These are phyloP conservation scores for Otus sunia DNA, from an alignment of 2,113 vertebrate species.

Conservation along the genomic window DNA sequence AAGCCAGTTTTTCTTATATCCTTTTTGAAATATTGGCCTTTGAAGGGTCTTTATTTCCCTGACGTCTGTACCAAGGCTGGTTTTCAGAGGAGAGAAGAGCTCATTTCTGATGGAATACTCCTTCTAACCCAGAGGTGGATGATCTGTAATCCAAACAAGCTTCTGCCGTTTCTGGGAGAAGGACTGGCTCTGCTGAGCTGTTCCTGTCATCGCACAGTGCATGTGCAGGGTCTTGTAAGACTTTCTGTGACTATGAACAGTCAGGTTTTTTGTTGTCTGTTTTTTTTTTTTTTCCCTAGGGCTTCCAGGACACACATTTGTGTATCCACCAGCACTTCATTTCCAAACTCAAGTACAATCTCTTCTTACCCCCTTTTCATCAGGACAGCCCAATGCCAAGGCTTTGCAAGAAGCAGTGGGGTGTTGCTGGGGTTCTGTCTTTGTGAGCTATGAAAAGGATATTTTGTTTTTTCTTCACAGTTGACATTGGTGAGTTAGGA, in stretches of 20 bases:
- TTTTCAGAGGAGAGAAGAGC: not conserved
- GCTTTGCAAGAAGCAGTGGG: not conserved
- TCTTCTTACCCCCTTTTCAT: not conserved
- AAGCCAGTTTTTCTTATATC: constrained; percentile 49
- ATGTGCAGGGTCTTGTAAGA: not conserved
- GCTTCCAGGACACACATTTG: not conserved
- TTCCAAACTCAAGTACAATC: not conserved
- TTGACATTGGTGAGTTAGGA: not conserved
- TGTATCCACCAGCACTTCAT: not conserved
- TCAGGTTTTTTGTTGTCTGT: too few species aligned
- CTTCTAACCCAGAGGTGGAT: not conserved
- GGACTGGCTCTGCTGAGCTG: not conserved
- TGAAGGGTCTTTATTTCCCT: constrained; percentile 45
- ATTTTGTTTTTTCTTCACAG: not conserved
- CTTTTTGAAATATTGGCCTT: constrained; percentile 39
- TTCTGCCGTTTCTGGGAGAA: not conserved
- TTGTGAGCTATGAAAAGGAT: not conserved
- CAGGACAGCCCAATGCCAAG: not conserved
- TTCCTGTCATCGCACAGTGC: not conserved
- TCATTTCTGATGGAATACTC: not conserved
- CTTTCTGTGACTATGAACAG: not conserved
- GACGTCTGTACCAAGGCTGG: not conserved
- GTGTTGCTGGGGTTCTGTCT: not conserved
- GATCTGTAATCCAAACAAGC: not conserved
- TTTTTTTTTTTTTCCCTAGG: not conserved